A percentile compares a stretch with the other conserved stretches of the same genome.
Evolutionary conservation across 2,113 vertebrate species (phyloP).

Genomic region (Ia io): DNA sequence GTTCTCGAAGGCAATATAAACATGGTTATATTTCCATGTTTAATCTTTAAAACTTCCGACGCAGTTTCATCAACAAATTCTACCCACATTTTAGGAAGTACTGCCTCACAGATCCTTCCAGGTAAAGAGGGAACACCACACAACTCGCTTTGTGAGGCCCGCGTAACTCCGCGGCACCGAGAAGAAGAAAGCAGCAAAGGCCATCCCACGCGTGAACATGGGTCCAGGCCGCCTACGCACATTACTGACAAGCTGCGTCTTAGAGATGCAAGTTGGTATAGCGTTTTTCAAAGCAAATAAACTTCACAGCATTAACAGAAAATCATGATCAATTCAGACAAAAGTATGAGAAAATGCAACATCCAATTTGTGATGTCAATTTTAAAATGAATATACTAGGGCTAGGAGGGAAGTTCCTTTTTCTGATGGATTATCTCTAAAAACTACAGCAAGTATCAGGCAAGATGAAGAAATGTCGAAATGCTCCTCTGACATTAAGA

Average conservation of each 20-base stretch:
- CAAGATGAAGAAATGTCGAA: not conserved
- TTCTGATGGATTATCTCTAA: not conserved
- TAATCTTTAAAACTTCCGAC: not conserved
- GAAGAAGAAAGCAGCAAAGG: not conserved
- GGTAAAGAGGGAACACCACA: not conserved
- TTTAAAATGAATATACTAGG: not conserved
- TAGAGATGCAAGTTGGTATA: not conserved
- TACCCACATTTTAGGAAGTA: not conserved
- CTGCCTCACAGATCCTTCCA: not conserved
- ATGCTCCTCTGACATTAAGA: not conserved
- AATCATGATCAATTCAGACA: not conserved
- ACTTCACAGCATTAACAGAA: not conserved
- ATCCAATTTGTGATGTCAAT: too few species aligned
- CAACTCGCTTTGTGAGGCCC: not conserved
- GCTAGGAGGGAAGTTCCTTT: not conserved
- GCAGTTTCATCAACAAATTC: not conserved
- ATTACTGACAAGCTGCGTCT: rapidly evolving
- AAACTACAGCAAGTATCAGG: too few species aligned
- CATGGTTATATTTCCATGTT: not conserved
- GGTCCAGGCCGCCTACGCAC: too few species aligned
- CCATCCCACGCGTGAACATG: rapidly evolving
- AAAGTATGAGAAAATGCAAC: not conserved
- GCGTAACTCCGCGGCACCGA: too few species aligned
- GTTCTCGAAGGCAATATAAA: too few species aligned
- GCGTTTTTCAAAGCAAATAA: not conserved